Conservation (phyloP, 2,797 vertebrate species). For the Gadopsis bispinosus region DNA sequence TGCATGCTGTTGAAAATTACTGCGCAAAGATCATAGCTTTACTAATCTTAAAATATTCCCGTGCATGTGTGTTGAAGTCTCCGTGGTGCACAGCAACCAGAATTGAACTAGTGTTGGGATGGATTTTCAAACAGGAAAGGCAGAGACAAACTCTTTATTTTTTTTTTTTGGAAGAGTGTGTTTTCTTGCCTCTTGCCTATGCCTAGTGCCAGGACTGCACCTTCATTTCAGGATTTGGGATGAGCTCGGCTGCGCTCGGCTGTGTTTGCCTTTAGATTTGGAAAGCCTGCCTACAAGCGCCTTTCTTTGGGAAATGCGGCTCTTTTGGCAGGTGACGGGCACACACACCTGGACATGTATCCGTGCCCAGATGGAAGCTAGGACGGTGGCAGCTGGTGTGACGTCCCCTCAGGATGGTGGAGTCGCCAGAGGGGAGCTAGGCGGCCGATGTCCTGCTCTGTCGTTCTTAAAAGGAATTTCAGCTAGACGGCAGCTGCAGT, state of each 20-base stretch:
- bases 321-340: constrained; percentile 79
- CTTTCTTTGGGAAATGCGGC: constrained; percentile 67
- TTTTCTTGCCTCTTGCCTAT: constrained; percentile 17
- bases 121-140: constrained; percentile 18
- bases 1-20: not conserved
- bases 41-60: not conserved
- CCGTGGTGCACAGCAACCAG: not conserved
- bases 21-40: not conserved
- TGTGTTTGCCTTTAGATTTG: constrained; percentile 68
- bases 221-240: constrained; percentile 52
- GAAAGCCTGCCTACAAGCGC: constrained; percentile 53
- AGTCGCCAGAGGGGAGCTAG: constrained; percentile 57
- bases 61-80: constrained; percentile 4
- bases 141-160: constrained; percentile 3
- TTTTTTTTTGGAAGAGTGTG: constrained; percentile 11
- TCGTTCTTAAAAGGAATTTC: constrained; percentile 51
- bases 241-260: constrained; percentile 37
- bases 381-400: constrained; percentile 74
- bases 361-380: constrained; percentile 81
- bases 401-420: constrained; percentile 69
- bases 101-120: constrained; percentile 4
- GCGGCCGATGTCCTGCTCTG: constrained; percentile 51
- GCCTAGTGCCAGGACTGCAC: constrained; percentile 26
- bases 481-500: constrained; percentile 49
- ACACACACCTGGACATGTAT: constrained; percentile 78